Conservation (phyloP, 2,888 invertebrate genomes). For the Seira ritae region DNA sequence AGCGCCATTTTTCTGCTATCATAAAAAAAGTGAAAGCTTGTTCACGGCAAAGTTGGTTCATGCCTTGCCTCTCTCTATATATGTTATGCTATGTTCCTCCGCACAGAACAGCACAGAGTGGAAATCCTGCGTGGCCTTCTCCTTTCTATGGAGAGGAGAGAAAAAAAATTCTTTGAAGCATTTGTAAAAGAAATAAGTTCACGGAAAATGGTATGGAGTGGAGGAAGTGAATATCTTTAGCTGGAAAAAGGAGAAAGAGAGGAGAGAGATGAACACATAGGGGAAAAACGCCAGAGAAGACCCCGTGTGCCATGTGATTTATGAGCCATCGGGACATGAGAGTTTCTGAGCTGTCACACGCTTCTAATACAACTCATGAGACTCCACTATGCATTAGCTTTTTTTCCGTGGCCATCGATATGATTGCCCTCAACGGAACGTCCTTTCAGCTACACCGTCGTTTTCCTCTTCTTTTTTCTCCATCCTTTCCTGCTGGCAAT, state of each 20-base stretch:
- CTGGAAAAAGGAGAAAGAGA: background rate
- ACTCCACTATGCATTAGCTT: slow-evolving; percentile 60
- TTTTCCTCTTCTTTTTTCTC: slow-evolving; percentile 39
- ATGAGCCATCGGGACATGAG: slow-evolving; percentile 63
- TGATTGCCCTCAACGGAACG: slow-evolving; percentile 66
- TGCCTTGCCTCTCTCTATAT: slow-evolving; percentile 16
- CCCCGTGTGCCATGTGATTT: slow-evolving; percentile 58
- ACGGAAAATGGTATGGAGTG: slow-evolving; percentile 24
- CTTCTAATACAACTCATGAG: slow-evolving; percentile 64
- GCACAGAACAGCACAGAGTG: slow-evolving; percentile 51
- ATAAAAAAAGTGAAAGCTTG: slow-evolving; percentile 13
- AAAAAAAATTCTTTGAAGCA: slow-evolving; percentile 40
- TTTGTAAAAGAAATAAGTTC: slow-evolving; percentile 37
- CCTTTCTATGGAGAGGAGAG: too few species aligned
- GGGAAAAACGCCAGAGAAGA: slow-evolving; percentile 28
- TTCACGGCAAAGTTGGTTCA: too few species aligned
- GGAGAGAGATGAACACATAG: slow-evolving; percentile 27
- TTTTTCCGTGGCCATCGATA: slow-evolving; percentile 63
- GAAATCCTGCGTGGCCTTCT: slow-evolving; percentile 60
- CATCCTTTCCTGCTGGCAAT: slow-evolving; percentile 62
- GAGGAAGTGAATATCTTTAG: slow-evolving; percentile 27
- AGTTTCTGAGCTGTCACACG: slow-evolving; percentile 63
- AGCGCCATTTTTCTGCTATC: slow-evolving; percentile 6
- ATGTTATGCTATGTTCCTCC: slow-evolving; percentile 29
- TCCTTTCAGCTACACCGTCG: slow-evolving; percentile 50